phyloP scores from a whole-genome alignment of 2,113 vertebrate genomes.

The Thunnus thynnus region DNA sequence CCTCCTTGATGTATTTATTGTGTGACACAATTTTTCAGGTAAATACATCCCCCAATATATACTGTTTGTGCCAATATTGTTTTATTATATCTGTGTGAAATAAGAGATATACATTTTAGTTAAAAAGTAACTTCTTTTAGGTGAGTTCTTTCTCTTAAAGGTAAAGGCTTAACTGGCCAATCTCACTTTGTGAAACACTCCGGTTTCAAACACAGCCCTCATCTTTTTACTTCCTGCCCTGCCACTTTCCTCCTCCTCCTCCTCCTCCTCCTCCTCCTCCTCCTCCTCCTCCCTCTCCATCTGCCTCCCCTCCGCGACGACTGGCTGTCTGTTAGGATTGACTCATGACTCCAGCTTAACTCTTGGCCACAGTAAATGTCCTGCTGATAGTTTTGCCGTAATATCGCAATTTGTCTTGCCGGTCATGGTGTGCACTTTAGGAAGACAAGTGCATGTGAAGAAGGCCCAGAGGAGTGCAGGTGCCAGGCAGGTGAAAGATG shows the following conservation, averaged over 20 bases:
- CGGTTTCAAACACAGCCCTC: conserved; percentile 10
- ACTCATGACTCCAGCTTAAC: conserved; percentile 66
- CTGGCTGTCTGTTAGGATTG: conserved; percentile 49
- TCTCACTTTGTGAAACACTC: background rate
- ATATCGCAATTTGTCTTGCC: conserved; percentile 78
- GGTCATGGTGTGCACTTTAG: conserved; percentile 73
- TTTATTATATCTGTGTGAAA: too few relatives aligned
- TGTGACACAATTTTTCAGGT: too few relatives aligned
- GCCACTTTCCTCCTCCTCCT: conserved; percentile 4
- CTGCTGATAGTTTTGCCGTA: conserved; percentile 72
- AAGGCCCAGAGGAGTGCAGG: conserved; percentile 65
- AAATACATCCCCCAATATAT: too few relatives aligned
- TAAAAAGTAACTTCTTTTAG: background rate
- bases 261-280: conserved; percentile 1
- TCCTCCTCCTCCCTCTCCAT: conserved; percentile 6
- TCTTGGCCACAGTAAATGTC: conserved; percentile 74
- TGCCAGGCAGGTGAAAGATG: conserved; percentile 79
- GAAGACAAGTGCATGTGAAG: conserved; percentile 73
- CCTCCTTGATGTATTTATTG: too few relatives aligned
- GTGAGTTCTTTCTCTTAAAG: background rate
- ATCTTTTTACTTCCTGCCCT: conserved; percentile 25
- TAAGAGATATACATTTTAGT: too few relatives aligned
- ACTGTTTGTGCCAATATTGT: too few relatives aligned
- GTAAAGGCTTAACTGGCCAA: conserved; percentile 1
- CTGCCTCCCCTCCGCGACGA: conserved; percentile 1